These are phyloP conservation scores for Epinephelus malabaricus DNA, from an alignment of 2,797 vertebrate genomes.

Conservation along the genomic window DNA sequence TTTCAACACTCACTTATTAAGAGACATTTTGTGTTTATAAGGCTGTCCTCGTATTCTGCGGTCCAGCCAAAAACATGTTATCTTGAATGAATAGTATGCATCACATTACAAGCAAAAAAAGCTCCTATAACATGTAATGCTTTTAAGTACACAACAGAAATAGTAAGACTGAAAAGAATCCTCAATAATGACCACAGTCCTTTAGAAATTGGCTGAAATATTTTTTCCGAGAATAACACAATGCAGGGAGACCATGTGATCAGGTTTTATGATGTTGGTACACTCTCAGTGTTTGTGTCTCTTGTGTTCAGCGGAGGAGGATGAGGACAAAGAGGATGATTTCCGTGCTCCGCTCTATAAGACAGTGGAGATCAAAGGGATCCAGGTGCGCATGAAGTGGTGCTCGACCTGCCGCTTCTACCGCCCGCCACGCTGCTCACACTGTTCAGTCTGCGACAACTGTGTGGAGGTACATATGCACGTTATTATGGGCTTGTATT, in stretches of 20 bases:
- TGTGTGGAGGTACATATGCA: conserved; percentile 93
- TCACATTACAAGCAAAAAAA: too few relatives aligned
- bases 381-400: conserved; percentile 99
- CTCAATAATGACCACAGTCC: too few relatives aligned
- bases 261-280: background rate
- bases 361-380: conserved; percentile 97
- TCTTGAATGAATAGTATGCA: too few relatives aligned
- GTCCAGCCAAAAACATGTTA: too few relatives aligned
- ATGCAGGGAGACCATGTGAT: background rate
- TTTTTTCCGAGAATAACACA: background rate
- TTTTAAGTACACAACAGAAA: background rate
- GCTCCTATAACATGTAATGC: background rate
- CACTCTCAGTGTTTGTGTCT: conserved; percentile 21
- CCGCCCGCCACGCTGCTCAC: conserved; percentile 96
- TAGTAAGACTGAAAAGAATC: background rate
- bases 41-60: too few relatives aligned
- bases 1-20: too few relatives aligned
- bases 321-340: conserved; percentile 98
- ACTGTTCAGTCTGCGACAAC: conserved; percentile 99
- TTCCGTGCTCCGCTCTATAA: conserved; percentile 98
- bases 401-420: conserved; percentile 99
- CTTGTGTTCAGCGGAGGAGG: conserved; percentile 91
- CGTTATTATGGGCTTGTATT: background rate
- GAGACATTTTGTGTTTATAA: too few relatives aligned
- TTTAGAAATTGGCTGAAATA: background rate